A percentile compares a stretch with the other conserved stretches of the same genome.
Evolutionary conservation across 2,113 vertebrate genomes (phyloP).

Genomic region (Planiliza haematocheilus): DNA sequence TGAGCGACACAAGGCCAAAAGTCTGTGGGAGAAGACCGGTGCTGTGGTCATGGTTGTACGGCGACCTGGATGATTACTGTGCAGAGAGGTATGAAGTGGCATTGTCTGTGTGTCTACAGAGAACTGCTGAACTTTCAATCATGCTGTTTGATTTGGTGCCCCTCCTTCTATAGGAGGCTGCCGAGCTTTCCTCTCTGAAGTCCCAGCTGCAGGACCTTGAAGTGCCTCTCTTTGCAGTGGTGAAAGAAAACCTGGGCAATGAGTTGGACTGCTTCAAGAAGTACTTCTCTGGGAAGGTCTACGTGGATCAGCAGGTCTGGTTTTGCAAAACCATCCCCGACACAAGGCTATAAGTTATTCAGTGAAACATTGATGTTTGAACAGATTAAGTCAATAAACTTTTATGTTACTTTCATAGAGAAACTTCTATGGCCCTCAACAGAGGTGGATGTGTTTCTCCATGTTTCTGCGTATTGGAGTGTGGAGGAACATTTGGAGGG

Average conservation of each 20-base stretch:
- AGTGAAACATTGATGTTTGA: not conserved
- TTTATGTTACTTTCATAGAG: constrained; percentile 76
- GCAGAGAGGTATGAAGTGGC: constrained; percentile 88
- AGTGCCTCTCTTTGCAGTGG: constrained; percentile 92
- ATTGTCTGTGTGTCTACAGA: not conserved
- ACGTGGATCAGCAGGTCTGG: constrained; percentile 88
- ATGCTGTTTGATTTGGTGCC: not conserved
- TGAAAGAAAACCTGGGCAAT: constrained; percentile 91
- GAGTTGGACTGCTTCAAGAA: constrained; percentile 93
- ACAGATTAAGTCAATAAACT: constrained; percentile 29
- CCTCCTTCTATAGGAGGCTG: constrained; percentile 87
- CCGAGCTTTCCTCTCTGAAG: constrained; percentile 95
- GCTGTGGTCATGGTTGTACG: constrained; percentile 92
- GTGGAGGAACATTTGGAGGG: constrained; percentile 88
- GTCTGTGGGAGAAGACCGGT: constrained; percentile 88
- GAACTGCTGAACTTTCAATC: not conserved
- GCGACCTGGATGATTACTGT: constrained; percentile 93
- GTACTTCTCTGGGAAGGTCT: constrained; percentile 94
- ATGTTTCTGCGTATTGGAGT: constrained; percentile 88
- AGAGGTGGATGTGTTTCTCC: constrained; percentile 86
- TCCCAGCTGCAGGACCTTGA: constrained; percentile 91
- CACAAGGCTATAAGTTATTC: not conserved
- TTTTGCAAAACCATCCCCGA: not conserved
- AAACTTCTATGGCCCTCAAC: constrained; percentile 89
- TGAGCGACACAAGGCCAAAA: constrained; percentile 85